Conservation (phyloP, 2,888 invertebrate species). For the Dolichomitus sp. region DNA sequence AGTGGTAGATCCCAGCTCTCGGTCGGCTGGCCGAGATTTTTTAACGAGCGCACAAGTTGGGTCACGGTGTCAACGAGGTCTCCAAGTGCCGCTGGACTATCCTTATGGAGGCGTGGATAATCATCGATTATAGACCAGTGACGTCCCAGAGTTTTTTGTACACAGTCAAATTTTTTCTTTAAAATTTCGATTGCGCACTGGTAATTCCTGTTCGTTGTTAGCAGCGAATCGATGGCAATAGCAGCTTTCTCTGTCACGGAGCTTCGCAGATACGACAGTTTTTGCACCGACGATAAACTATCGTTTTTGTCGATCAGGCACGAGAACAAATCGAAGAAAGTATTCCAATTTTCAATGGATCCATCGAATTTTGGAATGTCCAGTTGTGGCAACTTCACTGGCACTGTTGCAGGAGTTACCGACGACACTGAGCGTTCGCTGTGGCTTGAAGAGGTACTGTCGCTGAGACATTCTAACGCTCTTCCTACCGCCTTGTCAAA, state of each 20-base stretch:
- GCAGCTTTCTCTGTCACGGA: conserved; percentile 42
- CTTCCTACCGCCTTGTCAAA: conserved; percentile 15
- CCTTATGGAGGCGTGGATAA: conserved; percentile 32
- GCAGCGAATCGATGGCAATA: conserved; percentile 11
- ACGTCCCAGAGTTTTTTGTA: conserved; percentile 16
- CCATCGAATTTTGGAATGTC: conserved; percentile 34
- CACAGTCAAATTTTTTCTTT: conserved; percentile 42
- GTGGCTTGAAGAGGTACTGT: not conserved
- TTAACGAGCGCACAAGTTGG: conserved; percentile 35
- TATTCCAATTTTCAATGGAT: conserved; percentile 24
- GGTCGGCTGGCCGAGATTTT: conserved; percentile 19
- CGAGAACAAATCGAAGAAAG: conserved; percentile 22
- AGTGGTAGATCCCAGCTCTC: conserved; percentile 30
- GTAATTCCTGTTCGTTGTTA: conserved; percentile 39
- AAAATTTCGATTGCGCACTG: conserved; percentile 14
- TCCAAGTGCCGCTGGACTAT: conserved; percentile 35
- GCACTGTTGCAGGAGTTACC: conserved; percentile 65
- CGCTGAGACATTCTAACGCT: not conserved
- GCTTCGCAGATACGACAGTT: conserved; percentile 25
- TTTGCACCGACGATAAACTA: conserved; percentile 28
- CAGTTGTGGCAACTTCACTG: conserved; percentile 28
- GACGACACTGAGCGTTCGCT: conserved; percentile 46
- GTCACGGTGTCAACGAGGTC: conserved; percentile 34
- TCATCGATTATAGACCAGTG: conserved; percentile 46
- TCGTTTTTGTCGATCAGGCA: conserved; percentile 32